phyloP scores from a whole-genome alignment of 2,888 invertebrate species.

The Diaperis boleti region DNA sequence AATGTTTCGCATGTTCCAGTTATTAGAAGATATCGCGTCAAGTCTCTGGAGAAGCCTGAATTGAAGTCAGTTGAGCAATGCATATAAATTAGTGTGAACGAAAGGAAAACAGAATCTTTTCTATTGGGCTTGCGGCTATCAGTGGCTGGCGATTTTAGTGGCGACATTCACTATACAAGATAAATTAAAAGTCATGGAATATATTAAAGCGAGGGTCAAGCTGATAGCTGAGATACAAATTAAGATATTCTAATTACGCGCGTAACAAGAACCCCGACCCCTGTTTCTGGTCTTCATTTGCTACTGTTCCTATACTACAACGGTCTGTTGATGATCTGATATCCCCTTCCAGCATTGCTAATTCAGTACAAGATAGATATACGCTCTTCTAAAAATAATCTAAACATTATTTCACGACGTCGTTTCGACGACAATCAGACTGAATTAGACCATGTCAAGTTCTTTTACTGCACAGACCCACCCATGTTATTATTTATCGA shows the following conservation, averaged over 20 bases:
- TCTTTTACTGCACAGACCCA: slow-evolving; percentile 33
- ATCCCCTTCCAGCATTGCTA: slow-evolving; percentile 50
- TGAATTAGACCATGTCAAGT: slow-evolving; percentile 25
- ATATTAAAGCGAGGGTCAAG: slow-evolving; percentile 65
- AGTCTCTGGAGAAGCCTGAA: neutral
- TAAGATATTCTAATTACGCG: slow-evolving; percentile 78
- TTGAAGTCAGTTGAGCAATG: slow-evolving; percentile 12
- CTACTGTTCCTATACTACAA: slow-evolving; percentile 47
- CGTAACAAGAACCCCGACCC: slow-evolving; percentile 60
- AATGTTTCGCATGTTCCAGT: neutral
- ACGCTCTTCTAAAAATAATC: slow-evolving; percentile 39
- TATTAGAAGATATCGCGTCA: slow-evolving; percentile 10
- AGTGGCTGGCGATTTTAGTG: slow-evolving; percentile 16
- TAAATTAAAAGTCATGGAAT: slow-evolving; percentile 63
- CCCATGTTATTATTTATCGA: slow-evolving; percentile 60
- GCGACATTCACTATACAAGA: slow-evolving; percentile 45
- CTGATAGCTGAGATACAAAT: slow-evolving; percentile 73
- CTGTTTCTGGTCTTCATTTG: slow-evolving; percentile 55
- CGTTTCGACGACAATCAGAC: slow-evolving; percentile 21
- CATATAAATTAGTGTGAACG: slow-evolving; percentile 35
- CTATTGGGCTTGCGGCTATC: slow-evolving; percentile 19
- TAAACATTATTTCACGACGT: slow-evolving; percentile 22
- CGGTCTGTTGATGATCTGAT: slow-evolving; percentile 51
- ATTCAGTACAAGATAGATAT: slow-evolving; percentile 46
- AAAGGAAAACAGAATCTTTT: slow-evolving; percentile 34